These are phyloP conservation scores for Pterocles gutturalis DNA, from an alignment of 2,113 vertebrate species.

Conservation along the genomic window DNA sequence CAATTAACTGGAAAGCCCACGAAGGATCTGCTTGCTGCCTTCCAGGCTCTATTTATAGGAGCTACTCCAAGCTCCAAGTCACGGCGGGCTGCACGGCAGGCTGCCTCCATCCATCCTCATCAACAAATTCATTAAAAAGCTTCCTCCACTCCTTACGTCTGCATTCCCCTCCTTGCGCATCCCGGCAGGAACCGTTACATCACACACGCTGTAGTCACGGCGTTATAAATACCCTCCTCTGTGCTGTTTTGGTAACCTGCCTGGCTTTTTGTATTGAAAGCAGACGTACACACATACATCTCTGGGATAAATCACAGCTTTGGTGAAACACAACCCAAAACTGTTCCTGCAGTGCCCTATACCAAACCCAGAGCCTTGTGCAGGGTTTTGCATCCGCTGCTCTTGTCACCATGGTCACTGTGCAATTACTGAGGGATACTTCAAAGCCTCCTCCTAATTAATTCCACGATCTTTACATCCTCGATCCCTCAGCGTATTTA, in stretches of 20 bases:
- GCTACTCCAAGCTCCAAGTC: conserved; percentile 31
- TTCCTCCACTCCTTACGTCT: background rate
- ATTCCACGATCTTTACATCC: background rate
- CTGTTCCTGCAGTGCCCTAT: background rate
- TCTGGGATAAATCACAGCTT: background rate
- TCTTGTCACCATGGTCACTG: background rate
- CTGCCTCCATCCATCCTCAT: conserved; percentile 39
- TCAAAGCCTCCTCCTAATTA: background rate
- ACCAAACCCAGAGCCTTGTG: background rate
- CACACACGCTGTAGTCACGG: background rate
- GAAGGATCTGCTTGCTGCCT: conserved; percentile 29
- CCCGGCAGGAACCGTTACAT: background rate
- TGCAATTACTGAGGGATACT: background rate
- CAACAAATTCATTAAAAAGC: conserved; percentile 38
- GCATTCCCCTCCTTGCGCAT: background rate
- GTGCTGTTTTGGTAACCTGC: background rate
- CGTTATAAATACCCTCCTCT: background rate
- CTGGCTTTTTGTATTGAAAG: accelerated
- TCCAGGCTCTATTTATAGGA: conserved; percentile 67
- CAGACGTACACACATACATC: accelerated
- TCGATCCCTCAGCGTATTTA: background rate
- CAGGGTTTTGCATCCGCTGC: accelerated
- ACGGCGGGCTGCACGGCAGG: background rate
- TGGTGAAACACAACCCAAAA: background rate
- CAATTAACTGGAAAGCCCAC: conserved; percentile 67